phyloP scores from a whole-genome alignment of 2,888 invertebrate species.

The Seira ritae region DNA sequence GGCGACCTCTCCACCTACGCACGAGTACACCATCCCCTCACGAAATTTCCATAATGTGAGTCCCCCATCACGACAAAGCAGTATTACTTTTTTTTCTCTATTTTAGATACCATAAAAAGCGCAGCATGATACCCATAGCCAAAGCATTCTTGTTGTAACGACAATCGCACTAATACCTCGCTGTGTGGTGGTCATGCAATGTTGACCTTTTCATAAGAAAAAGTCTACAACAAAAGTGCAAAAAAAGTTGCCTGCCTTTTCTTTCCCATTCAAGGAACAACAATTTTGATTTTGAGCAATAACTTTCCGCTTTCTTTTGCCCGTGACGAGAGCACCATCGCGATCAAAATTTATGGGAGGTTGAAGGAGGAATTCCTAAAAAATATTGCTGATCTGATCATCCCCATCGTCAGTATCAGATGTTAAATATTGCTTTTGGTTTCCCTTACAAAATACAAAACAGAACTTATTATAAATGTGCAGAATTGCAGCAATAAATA shows the following conservation, averaged over 20 bases:
- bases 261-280: background rate
- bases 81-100: background rate
- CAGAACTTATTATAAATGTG: no score
- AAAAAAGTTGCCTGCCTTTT: background rate
- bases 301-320: background rate
- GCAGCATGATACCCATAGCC: background rate
- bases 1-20: constrained; percentile 42
- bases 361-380: no score
- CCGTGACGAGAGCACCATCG: background rate
- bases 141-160: background rate
- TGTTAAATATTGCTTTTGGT: no score
- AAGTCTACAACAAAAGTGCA: background rate
- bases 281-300: constrained; percentile 3
- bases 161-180: background rate
- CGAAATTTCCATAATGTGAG: background rate
- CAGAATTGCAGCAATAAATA: no score
- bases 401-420: no score
- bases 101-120: background rate
- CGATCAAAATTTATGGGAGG: no score
- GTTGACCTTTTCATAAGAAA: background rate
- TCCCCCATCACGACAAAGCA: background rate
- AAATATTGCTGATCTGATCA: no score
- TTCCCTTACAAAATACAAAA: no score
- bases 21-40: constrained; percentile 24
- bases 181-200: background rate